Conservation (phyloP, 2,888 invertebrate genomes). For the Galerucella nymphaeae region DNA sequence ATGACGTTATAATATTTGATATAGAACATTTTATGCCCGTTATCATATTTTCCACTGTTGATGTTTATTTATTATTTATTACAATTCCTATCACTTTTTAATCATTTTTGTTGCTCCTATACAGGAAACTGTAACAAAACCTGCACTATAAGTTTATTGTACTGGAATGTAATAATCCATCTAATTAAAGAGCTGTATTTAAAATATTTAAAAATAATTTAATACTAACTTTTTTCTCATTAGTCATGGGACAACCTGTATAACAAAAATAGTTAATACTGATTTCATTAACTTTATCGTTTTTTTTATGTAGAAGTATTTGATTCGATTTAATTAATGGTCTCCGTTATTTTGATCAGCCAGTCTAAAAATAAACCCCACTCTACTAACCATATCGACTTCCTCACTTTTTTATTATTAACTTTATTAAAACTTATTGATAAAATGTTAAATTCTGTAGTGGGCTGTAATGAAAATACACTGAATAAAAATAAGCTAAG, state of each 20-base stretch:
- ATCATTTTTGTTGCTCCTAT: too few relatives aligned
- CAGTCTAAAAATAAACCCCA: background rate
- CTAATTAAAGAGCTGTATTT: too few relatives aligned
- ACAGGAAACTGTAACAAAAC: too few relatives aligned
- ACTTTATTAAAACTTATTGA: background rate
- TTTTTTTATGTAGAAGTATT: background rate
- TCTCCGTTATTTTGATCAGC: background rate
- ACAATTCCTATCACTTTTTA: too few relatives aligned
- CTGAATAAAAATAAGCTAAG: too few relatives aligned
- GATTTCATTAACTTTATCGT: background rate
- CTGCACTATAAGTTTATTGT: too few relatives aligned
- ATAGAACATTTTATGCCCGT: background rate
- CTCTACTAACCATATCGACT: slow-evolving; percentile 2
- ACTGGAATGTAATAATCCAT: too few relatives aligned
- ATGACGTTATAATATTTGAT: slow-evolving; percentile 2
- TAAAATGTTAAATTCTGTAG: background rate
- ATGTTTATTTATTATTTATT: too few relatives aligned
- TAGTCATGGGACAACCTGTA: too few relatives aligned
- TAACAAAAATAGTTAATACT: background rate
- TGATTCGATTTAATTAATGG: slow-evolving; percentile 2
- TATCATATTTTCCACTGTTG: background rate
- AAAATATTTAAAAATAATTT: too few relatives aligned
- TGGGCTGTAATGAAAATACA: too few relatives aligned
- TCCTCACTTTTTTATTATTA: background rate
- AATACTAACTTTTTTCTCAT: too few relatives aligned